Base-by-base conservation (phyloP, 2,113 vertebrate species). In the Butastur rufipennis region DNA sequence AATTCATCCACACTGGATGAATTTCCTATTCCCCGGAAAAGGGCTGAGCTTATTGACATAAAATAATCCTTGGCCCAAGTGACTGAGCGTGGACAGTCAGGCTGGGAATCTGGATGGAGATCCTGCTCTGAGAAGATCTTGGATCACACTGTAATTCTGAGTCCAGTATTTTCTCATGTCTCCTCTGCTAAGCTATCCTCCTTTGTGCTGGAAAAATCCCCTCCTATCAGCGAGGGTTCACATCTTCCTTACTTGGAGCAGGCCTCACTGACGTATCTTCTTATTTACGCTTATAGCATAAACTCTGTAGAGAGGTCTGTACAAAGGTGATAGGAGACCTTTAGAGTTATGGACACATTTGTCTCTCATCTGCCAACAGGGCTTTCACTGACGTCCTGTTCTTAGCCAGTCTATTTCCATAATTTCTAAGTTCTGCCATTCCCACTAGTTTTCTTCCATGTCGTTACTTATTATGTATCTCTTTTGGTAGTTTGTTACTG, bases 201-300 rank as follows among this genome's bases (percentile, higher is more conserved):
- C 59, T 94, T 93, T 81, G 56, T 77, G 91, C 89, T 89, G 68
- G 45, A 94, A 95, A 96, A 97, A 87, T 91, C 73, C 63, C 58
- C 68, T 84, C 31, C 86, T 97, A 91, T 95, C 91, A 97, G 84
- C 3, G 17, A 87, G 62, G 23, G 65, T 85, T 95, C 86, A 94
- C 83, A 45, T 96, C 88, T 97, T 90, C 86, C 96, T 96, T 78
- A 93, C 86, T 97, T 95, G 94, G 93, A 96, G 84, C 66, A 85
- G 72, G 63, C 59, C 56, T 82, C 36, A 29, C 40, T 91, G 84
- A 94, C 8, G 18, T 83, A 53, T 92, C 61, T 63, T 86, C 34
- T 89, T 94, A 95, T 91, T 95, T 91, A 87, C 2, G 7, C 86
- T 74, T 90, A 48, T 58, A 93, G 66, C 0, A 1, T 87, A 52